phyloP scores from a whole-genome alignment of 2,888 invertebrate species.

The Tiliacea citrago region DNA sequence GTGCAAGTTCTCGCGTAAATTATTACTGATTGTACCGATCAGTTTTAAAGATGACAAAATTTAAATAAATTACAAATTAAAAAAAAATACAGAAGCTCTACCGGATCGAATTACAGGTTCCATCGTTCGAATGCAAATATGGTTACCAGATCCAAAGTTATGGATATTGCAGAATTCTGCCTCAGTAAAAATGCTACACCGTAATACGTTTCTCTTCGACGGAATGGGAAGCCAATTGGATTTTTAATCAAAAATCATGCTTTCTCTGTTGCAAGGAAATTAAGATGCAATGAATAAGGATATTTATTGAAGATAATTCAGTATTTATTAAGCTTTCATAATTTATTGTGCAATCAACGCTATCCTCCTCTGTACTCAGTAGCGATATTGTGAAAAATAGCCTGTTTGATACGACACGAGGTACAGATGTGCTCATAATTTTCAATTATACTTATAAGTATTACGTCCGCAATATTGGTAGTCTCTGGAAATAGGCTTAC shows the following conservation, averaged over 20 bases:
- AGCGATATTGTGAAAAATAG: neutral
- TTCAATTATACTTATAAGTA: neutral
- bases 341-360: slow-evolving; percentile 2
- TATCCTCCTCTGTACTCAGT: neutral
- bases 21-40: neutral
- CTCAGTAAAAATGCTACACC: slow-evolving; percentile 10
- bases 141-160: slow-evolving; percentile 13
- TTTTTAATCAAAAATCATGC: slow-evolving; percentile 33
- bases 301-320: slow-evolving; percentile 21
- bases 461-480: neutral
- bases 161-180: slow-evolving; percentile 36
- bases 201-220: neutral
- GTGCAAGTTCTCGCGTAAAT: neutral
- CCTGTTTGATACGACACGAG: neutral
- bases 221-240: slow-evolving; percentile 6
- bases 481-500: neutral
- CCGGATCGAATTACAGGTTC: slow-evolving; percentile 13
- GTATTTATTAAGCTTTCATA: slow-evolving; percentile 10
- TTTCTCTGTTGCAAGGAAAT: slow-evolving; percentile 32
- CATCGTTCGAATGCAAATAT: slow-evolving; percentile 17
- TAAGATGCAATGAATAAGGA: slow-evolving; percentile 31
- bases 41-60: neutral
- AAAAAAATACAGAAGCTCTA: slow-evolving; percentile 15
- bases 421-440: neutral
- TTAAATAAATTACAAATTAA: neutral